Percentiles rank a stretch among this genome's conserved stretches.
phyloP scores from a whole-genome alignment of 1,140 invertebrate species.

The Asobara japonica region DNA sequence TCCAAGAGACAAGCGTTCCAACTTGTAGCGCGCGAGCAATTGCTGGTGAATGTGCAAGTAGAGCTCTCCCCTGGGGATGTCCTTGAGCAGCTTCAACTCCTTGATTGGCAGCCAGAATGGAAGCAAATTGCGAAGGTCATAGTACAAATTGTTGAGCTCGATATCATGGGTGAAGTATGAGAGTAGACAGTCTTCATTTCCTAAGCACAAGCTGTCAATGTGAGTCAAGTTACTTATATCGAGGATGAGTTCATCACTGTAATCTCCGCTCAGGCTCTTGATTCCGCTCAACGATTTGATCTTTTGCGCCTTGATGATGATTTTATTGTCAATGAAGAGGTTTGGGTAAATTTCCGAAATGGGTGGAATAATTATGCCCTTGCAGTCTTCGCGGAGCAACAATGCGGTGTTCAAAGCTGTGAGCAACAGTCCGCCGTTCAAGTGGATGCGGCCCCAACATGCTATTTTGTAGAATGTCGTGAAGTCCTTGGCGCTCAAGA shows the following conservation, averaged over 20 bases:
- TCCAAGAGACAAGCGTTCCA: conserved; percentile 73
- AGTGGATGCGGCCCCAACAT: conserved; percentile 70
- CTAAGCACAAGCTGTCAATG: conserved; percentile 39
- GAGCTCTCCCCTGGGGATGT: conserved; percentile 71
- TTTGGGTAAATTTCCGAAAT: conserved; percentile 75
- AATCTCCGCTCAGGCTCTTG: no score
- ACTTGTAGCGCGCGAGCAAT: conserved; percentile 72
- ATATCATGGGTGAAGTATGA: conserved; percentile 80
- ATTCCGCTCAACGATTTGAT: conserved; percentile 69
- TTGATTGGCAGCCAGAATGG: conserved; percentile 73
- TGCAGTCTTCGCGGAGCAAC: conserved; percentile 71
- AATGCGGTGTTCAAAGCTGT: conserved; percentile 71
- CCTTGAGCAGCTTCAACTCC: conserved; percentile 64
- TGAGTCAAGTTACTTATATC: conserved; percentile 57
- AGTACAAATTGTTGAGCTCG: conserved; percentile 76
- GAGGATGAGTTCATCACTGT: conserved; percentile 50
- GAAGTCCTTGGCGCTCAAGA: conserved; percentile 73
- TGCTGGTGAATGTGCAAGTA: conserved; percentile 72
- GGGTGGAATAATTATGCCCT: conserved; percentile 71
- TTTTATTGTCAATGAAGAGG: conserved; percentile 70
- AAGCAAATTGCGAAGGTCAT: conserved; percentile 73
- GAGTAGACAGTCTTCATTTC: conserved; percentile 71
- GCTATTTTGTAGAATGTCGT: conserved; percentile 74
- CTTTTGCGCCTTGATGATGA: conserved; percentile 68
- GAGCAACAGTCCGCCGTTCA: conserved; percentile 76